phyloP scores from a whole-genome alignment of 37 sponge, comb jelly and placozoan species.

The Mnemiopsis leidyi region DNA sequence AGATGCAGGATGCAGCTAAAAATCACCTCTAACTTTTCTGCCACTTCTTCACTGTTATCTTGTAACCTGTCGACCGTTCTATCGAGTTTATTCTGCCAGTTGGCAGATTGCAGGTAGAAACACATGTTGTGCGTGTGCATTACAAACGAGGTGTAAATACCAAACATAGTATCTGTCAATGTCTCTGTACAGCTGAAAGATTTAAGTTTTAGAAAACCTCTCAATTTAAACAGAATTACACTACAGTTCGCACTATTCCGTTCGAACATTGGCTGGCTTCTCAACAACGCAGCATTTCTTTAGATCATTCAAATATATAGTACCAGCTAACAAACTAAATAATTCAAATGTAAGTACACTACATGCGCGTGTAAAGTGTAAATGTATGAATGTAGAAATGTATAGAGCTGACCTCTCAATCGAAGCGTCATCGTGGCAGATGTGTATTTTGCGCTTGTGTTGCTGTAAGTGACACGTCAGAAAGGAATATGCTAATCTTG shows the following conservation, averaged over 20 bases:
- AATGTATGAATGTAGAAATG: no score
- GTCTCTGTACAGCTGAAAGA: slow-evolving; percentile 10
- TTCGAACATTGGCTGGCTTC: neutral
- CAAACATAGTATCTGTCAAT: slow-evolving; percentile 30
- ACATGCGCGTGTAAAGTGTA: no score
- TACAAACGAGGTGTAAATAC: neutral
- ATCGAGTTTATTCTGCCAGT: slow-evolving; percentile 20
- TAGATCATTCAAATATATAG: neutral
- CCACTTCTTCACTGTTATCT: slow-evolving; percentile 17
- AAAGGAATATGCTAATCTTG: slow-evolving; percentile 52
- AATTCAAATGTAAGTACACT: no score
- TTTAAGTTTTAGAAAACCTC: no score
- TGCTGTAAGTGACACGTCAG: slow-evolving; percentile 59
- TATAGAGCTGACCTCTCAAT: slow-evolving; percentile 14
- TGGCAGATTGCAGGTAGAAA: slow-evolving; percentile 37
- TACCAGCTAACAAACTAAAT: neutral
- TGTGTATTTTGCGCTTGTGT: slow-evolving; percentile 9
- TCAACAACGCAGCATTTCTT: neutral
- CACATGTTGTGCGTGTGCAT: slow-evolving; percentile 60
- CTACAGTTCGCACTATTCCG: no score
- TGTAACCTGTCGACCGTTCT: slow-evolving; percentile 2
- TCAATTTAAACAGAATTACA: no score
- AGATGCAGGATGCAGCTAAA: no score
- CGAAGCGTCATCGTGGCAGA: slow-evolving; percentile 11
- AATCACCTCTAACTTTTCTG: slow-evolving; percentile 5